Conservation (phyloP, 2,113 vertebrate species). For the Oncorhynchus gorbuscha region DNA sequence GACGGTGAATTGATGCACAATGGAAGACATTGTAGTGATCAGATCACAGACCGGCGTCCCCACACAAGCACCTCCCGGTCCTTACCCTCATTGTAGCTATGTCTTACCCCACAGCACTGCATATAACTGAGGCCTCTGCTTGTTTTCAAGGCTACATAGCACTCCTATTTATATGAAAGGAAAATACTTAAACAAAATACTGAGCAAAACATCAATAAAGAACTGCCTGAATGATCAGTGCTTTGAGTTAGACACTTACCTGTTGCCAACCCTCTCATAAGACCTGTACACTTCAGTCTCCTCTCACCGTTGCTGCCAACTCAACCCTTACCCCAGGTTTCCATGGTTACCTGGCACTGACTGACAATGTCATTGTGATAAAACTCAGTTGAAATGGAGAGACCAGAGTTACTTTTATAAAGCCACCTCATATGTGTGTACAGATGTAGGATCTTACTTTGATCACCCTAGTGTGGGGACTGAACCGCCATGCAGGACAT, state of each 20-base stretch:
- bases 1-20: conserved; percentile 44
- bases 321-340: conserved; percentile 1
- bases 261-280: not conserved
- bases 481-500: no score
- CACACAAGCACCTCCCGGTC: conserved; percentile 2
- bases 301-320: not conserved
- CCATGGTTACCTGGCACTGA: conserved; percentile 34
- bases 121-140: not conserved
- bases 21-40: conserved; percentile 29
- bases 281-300: not conserved
- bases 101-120: not conserved
- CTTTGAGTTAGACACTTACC: not conserved
- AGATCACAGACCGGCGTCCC: conserved; percentile 34
- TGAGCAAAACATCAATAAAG: no score
- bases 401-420: conserved; percentile 48
- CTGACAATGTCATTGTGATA: conserved; percentile 13
- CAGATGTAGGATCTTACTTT: not conserved
- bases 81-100: conserved; percentile 6
- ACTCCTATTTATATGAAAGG: conserved; percentile 1
- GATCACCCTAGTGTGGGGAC: no score
- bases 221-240: conserved; percentile 12
- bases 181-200: not conserved
- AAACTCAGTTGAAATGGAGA: conserved; percentile 16
- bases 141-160: not conserved
- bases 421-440: conserved; percentile 29